Percentiles rank a stretch among this genome's conserved stretches.
Evolutionary conservation across 2,797 vertebrate genomes (phyloP).

Genomic region (Octomys mimax): DNA sequence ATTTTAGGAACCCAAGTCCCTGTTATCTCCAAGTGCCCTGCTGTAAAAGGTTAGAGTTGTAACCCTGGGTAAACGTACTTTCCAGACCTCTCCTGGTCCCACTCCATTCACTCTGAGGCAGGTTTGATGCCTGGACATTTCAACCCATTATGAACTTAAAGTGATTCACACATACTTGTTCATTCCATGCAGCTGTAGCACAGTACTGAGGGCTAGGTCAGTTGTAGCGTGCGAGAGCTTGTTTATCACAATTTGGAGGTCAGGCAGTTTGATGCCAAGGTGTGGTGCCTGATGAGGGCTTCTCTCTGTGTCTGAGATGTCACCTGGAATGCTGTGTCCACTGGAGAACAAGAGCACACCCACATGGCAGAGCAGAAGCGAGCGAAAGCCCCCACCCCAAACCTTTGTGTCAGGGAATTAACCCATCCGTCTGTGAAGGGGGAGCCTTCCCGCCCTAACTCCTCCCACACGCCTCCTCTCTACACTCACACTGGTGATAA

Average conservation of each 20-base stretch:
- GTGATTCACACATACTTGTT: not conserved
- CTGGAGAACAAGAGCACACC: not conserved
- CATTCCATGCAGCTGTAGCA: not conserved
- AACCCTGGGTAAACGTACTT: not conserved
- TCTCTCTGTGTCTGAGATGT: not conserved
- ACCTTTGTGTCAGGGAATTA: not conserved
- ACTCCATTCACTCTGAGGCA: not conserved
- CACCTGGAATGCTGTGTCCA: not conserved
- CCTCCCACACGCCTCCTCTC: not conserved
- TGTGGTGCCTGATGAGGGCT: not conserved
- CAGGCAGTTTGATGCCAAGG: not conserved
- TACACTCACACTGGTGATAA: not conserved
- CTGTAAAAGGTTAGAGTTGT: not conserved
- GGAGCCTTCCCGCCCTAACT: not conserved
- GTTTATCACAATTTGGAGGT: not conserved
- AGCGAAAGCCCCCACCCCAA: not conserved
- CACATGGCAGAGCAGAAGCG: not conserved
- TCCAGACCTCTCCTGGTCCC: not conserved
- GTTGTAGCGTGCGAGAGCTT: not conserved
- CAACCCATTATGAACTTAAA: not conserved
- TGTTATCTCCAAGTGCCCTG: not conserved
- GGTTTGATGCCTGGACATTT: not conserved
- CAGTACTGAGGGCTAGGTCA: not conserved
- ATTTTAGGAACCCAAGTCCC: not conserved
- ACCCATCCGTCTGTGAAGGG: not conserved